These are phyloP conservation scores for Drosophila longiperda DNA, from an alignment of 2,888 invertebrate genomes.

Conservation along the genomic window DNA sequence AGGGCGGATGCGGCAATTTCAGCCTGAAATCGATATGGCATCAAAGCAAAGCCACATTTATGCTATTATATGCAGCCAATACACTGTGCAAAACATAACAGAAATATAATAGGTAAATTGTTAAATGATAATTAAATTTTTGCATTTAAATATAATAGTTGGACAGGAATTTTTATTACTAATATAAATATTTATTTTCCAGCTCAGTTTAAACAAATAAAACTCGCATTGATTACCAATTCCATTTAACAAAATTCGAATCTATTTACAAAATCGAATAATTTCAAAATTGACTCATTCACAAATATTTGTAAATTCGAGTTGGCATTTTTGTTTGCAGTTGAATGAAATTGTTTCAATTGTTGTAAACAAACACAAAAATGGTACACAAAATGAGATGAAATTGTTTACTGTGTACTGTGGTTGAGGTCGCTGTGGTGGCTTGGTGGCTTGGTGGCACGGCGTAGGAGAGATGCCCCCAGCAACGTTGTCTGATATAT, in stretches of 20 bases:
- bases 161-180: neutral
- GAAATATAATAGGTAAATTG: too few relatives aligned
- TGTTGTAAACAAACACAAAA: neutral
- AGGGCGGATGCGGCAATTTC: slow-evolving; percentile 78
- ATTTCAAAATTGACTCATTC: neutral
- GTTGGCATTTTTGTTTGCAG: neutral
- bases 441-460: too few relatives aligned
- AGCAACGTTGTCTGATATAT: slow-evolving; percentile 68
- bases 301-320: neutral
- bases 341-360: neutral
- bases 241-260: neutral
- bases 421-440: neutral
- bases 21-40: slow-evolving; percentile 76
- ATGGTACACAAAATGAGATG: neutral
- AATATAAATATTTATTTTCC: too few relatives aligned
- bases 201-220: neutral
- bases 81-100: neutral
- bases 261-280: neutral
- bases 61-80: slow-evolving; percentile 71
- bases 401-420: neutral
- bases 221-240: neutral
- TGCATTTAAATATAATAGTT: neutral
- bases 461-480: slow-evolving; percentile 60
- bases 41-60: slow-evolving; percentile 69
- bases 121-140: too few relatives aligned